A percentile compares a stretch with the other conserved stretches of the same genome.
These are phyloP conservation scores for Oncorhynchus masou DNA, from an alignment of 2,113 vertebrate genomes.

Conservation along the genomic window DNA sequence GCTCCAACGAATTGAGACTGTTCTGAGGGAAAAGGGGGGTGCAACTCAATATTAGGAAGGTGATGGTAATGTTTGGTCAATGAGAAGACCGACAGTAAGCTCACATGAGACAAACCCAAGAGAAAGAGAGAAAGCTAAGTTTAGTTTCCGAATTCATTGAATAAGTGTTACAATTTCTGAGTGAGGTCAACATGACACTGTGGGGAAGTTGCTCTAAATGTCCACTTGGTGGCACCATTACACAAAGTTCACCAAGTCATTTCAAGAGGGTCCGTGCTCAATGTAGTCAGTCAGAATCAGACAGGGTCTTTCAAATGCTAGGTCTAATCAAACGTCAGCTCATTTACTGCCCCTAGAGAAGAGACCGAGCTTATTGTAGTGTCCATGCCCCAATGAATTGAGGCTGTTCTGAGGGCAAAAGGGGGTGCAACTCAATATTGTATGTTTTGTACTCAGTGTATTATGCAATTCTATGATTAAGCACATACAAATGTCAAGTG, in stretches of 20 bases:
- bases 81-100: background rate
- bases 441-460: background rate
- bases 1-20: too few relatives aligned
- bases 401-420: too few relatives aligned
- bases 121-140: background rate
- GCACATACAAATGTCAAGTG: too few relatives aligned
- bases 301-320: background rate
- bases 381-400: background rate
- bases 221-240: slow-evolving; percentile 57
- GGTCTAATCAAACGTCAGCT: background rate
- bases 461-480: too few relatives aligned
- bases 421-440: too few relatives aligned
- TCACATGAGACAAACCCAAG: background rate
- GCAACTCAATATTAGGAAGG: too few relatives aligned
- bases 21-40: too few relatives aligned
- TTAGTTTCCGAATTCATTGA: background rate
- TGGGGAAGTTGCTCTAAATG: background rate
- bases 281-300: background rate
- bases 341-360: background rate
- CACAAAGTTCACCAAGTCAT: slow-evolving; percentile 2
- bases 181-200: background rate
- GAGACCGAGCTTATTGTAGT: background rate
- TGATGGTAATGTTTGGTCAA: too few relatives aligned
- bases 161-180: background rate
- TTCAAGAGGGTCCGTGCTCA: background rate